These are phyloP conservation scores for Penaeus monodon DNA, from an alignment of 2,888 invertebrate species.

Conservation along the genomic window DNA sequence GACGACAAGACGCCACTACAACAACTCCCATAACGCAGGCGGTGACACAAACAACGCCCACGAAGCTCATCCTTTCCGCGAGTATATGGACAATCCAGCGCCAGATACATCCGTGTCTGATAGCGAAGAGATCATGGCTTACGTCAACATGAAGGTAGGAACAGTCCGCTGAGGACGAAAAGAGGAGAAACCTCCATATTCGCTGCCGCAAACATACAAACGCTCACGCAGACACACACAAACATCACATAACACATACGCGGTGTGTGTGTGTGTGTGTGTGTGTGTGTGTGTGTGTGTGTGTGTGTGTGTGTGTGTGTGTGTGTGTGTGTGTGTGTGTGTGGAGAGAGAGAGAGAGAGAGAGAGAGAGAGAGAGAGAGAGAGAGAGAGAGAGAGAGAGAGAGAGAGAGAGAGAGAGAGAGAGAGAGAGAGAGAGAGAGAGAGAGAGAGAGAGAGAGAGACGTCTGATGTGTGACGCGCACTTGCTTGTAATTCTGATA, in stretches of 20 bases:
- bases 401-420: not conserved
- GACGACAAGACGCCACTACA: slow-evolving; percentile 36
- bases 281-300: no score
- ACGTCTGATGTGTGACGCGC: no score
- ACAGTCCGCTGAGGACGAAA: no score
- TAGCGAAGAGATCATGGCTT: slow-evolving; percentile 65
- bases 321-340: no score
- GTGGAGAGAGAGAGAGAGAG: not conserved
- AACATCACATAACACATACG: not conserved
- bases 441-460: not conserved
- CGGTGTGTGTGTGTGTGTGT: not conserved
- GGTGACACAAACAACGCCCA: not conserved
- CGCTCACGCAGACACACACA: no score
- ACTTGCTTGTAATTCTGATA: no score
- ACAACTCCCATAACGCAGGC: slow-evolving; percentile 8
- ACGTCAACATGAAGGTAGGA: slow-evolving; percentile 50
- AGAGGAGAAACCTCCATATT: no score
- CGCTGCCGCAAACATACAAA: no score
- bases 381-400: not conserved
- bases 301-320: no score
- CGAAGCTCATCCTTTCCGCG: slow-evolving; percentile 62
- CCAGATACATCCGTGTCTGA: slow-evolving; percentile 62
- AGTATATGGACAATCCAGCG: slow-evolving; percentile 64
- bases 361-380: not conserved
- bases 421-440: not conserved